Base-by-base conservation (phyloP, 1,140 invertebrate genomes). In the Papilio dardanus region DNA sequence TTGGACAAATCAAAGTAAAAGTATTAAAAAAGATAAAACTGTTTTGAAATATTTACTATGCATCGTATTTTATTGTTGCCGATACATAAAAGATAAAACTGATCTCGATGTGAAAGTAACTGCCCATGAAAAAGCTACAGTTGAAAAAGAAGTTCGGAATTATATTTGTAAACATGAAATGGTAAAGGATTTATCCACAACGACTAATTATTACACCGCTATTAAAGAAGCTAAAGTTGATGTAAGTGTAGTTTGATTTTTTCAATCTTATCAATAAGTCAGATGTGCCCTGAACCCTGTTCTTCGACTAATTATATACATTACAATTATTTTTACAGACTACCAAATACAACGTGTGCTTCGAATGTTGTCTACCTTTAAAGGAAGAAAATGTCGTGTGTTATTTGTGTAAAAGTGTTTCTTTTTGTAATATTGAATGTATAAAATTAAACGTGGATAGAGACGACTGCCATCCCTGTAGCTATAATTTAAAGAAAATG, bases 321-420 rank as follows among this genome's bases (percentile, higher is more conserved):
- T n/a, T n/a, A n/a, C n/a, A n/a, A n/a, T 42, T 74, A 58, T 75
- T 77, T 58, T 90, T 86, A 79, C 76, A 92, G 89, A 74, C 65
- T 1, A 76, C 79, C 35, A 89, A 86, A 67, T 91, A 90, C 74
- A 79, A 89, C 19, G 81, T 92, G 2, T 92, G 91, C 71, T 91
- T 91, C 78, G 91, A 92, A 80, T 92, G 91, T 74, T 79, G 81
- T 2, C 71, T 87, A 21, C 88, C 89, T 6, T 80, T 88, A 37
- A 19, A 69, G 6, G 80, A 83, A 66, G 76, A 79, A n/a, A 86
- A 85, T 68, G 81, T 90, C n/a, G 24, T 66, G 28, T 92, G 91
- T 58, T 33, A 24, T 0, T 77, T 76, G 16, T 92, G 91, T 71
- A 80, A 88, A n/a, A 71, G 86, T 6, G 73, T 92, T 33, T 81